Conservation (phyloP, 2,797 vertebrate genomes). For the Ceyx erithaca region DNA sequence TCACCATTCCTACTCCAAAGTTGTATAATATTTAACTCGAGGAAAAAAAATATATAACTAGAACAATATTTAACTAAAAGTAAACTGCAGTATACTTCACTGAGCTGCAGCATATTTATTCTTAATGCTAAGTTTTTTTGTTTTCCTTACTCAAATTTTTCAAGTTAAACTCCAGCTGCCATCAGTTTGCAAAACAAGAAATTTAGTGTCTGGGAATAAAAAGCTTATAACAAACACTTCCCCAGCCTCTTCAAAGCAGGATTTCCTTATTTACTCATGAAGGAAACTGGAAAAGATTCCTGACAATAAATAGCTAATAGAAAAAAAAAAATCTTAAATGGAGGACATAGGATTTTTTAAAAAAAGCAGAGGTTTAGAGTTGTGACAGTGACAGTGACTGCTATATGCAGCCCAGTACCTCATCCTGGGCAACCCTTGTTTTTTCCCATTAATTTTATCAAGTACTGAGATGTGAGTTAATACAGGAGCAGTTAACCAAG, state of each 20-base stretch:
- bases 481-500: not conserved
- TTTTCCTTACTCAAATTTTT: not conserved
- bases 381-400: not conserved
- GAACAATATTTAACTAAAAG: conserved; percentile 50
- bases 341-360: not conserved
- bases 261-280: conserved; percentile 64
- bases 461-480: not conserved
- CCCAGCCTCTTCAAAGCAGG: conserved; percentile 23
- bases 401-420: not conserved
- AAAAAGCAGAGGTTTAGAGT: not conserved
- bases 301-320: not conserved
- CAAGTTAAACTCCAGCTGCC: not conserved
- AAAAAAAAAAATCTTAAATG: not conserved
- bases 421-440: not conserved
- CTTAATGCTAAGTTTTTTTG: not conserved
- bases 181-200: not conserved
- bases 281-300: not conserved
- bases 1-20: conserved; percentile 10
- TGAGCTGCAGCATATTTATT: not conserved
- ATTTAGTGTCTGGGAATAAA: not conserved
- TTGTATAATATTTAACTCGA: conserved; percentile 47
- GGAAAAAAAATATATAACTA: conserved; percentile 7
- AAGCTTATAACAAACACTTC: not conserved
- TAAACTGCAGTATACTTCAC: not conserved
- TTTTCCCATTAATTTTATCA: conserved; percentile 3